Evolutionary conservation across 1,140 invertebrate species (phyloP).

Genomic region (Trichoplusia ni): DNA sequence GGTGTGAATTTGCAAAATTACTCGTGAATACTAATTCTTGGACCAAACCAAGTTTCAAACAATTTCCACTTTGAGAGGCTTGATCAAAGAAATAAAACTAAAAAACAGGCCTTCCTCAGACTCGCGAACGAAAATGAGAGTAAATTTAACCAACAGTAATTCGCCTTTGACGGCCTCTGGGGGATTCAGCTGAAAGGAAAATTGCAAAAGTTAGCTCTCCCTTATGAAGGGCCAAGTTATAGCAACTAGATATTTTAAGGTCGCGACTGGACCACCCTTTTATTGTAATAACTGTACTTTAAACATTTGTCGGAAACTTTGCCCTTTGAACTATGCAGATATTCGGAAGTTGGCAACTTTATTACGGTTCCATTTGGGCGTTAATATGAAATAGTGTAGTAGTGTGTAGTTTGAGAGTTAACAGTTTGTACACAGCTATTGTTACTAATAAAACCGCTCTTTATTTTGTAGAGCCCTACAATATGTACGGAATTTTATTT

Average conservation of each 20-base stretch:
- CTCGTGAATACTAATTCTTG: conserved; percentile 72
- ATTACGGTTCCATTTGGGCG: conserved; percentile 39
- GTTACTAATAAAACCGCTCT: no score
- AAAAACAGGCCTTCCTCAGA: conserved; percentile 63
- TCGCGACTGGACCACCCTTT: conserved; percentile 42
- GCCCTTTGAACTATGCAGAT: conserved; percentile 49
- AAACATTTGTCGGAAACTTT: conserved; percentile 47
- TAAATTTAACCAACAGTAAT: conserved; percentile 78
- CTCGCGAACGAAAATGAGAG: conserved; percentile 66
- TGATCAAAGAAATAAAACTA: conserved; percentile 79
- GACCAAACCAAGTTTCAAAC: conserved; percentile 63
- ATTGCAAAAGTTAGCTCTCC: conserved; percentile 76
- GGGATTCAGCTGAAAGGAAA: conserved; percentile 65
- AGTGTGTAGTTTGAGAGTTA: conserved; percentile 18
- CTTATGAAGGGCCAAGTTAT: conserved; percentile 64
- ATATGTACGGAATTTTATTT: no score
- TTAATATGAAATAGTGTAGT: conserved; percentile 25
- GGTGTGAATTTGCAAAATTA: conserved; percentile 73
- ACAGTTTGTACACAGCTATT: no score
- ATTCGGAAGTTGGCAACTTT: conserved; percentile 51
- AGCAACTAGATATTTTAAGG: conserved; percentile 54
- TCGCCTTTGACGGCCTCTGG: conserved; percentile 71
- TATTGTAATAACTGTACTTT: conserved; percentile 45
- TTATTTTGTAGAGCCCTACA: no score
- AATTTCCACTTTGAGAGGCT: conserved; percentile 70